These are phyloP conservation scores for Mirza zaza DNA, from an alignment of 2,113 vertebrate species.

Conservation along the genomic window DNA sequence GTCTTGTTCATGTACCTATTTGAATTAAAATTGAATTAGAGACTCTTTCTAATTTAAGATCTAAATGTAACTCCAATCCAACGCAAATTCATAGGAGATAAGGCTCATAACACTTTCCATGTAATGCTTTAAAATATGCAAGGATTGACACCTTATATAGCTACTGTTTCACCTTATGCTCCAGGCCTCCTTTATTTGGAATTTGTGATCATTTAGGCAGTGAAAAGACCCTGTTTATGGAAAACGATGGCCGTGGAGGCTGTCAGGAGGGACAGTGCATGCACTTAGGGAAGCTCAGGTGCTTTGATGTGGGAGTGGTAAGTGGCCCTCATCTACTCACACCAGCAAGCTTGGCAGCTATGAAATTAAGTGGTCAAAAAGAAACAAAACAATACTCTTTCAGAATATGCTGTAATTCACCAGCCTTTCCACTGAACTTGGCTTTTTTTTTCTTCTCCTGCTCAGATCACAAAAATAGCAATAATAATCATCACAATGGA, in stretches of 20 bases:
- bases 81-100: neutral
- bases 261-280: neutral
- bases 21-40: neutral
- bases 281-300: neutral
- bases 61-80: neutral
- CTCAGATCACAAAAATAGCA: neutral
- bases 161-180: neutral
- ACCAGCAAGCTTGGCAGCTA: neutral
- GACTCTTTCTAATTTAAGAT: neutral
- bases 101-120: neutral
- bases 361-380: neutral
- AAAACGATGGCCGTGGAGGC: neutral
- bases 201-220: neutral
- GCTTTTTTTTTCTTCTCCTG: neutral
- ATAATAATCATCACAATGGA: neutral
- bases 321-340: neutral
- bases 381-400: neutral
- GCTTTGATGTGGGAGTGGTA: neutral
- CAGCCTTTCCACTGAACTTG: neutral
- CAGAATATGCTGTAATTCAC: neutral
- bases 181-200: neutral
- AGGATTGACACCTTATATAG: neutral
- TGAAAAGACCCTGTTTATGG: neutral
- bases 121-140: neutral
- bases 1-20: neutral